These are phyloP conservation scores for Helobdella robusta DNA, from an alignment of 2,888 invertebrate genomes.

Conservation along the genomic window DNA sequence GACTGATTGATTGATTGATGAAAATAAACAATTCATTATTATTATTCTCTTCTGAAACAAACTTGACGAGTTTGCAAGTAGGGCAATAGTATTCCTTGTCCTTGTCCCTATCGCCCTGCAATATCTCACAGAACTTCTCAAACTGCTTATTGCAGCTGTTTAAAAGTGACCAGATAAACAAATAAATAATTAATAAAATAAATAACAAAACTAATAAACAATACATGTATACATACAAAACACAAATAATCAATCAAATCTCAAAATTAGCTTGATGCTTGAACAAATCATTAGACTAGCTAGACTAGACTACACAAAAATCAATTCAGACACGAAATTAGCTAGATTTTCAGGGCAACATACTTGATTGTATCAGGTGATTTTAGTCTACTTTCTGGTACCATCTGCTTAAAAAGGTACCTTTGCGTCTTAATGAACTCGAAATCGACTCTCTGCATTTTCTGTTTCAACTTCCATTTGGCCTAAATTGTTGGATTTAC, in stretches of 20 bases:
- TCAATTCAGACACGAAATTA: too few species aligned
- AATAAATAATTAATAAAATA: too few species aligned
- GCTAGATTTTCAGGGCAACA: too few species aligned
- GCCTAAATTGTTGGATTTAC: conserved; percentile 38
- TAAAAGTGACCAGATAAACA: too few species aligned
- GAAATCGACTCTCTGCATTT: conserved; percentile 52
- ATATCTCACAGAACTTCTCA: conserved; percentile 23
- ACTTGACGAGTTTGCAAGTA: conserved; percentile 40
- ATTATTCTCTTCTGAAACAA: not conserved
- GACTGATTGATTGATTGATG: not conserved
- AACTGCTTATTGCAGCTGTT: conserved; percentile 20
- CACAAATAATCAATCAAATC: too few species aligned
- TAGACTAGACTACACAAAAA: too few species aligned
- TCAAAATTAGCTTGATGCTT: too few species aligned
- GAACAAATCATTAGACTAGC: too few species aligned
- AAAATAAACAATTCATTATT: not conserved
- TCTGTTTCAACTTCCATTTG: conserved; percentile 43
- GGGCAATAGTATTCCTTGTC: conserved; percentile 44
- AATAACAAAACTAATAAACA: too few species aligned
- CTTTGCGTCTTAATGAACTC: conserved; percentile 52
- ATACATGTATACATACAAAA: too few species aligned
- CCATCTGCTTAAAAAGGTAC: conserved; percentile 46
- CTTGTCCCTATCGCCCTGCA: conserved; percentile 29
- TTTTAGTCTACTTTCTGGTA: conserved; percentile 21
- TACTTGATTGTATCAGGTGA: not conserved